Evolutionary conservation across 2,797 vertebrate genomes (phyloP).

Genomic region (Gymnoscopelus microlampas): DNA sequence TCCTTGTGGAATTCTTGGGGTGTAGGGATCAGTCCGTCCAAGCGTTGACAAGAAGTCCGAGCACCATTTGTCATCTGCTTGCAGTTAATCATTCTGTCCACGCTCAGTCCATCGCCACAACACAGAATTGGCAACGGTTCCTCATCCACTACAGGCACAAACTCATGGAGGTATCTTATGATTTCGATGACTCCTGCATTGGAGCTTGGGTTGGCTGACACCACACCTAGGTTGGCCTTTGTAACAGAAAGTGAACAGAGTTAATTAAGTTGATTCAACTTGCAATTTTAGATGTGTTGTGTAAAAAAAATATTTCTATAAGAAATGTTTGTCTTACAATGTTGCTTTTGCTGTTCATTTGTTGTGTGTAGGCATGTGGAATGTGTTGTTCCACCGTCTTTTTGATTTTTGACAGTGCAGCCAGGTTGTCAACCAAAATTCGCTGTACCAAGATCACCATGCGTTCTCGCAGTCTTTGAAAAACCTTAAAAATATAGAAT

Average conservation of each 20-base stretch:
- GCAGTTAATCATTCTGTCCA: background rate
- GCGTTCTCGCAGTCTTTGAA: background rate
- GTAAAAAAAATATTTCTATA: too few species aligned
- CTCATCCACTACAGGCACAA: background rate
- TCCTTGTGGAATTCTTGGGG: background rate
- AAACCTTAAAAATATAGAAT: background rate
- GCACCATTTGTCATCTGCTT: background rate
- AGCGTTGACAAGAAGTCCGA: background rate
- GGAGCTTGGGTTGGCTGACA: background rate
- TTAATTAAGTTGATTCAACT: too few species aligned
- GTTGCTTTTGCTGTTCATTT: background rate
- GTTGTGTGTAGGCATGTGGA: background rate
- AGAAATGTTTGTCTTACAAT: background rate
- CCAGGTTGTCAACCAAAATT: background rate
- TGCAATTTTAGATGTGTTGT: too few species aligned
- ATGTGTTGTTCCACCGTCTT: background rate
- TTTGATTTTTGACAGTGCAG: background rate
- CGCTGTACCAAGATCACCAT: background rate
- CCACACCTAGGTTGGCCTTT: background rate
- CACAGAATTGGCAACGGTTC: background rate
- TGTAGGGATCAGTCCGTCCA: background rate
- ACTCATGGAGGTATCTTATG: background rate
- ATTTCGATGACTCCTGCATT: background rate
- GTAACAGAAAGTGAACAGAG: too few species aligned
- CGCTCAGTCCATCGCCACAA: background rate